phyloP scores from a whole-genome alignment of 1,140 invertebrate genomes.

The Caenorhabditis remanei region DNA sequence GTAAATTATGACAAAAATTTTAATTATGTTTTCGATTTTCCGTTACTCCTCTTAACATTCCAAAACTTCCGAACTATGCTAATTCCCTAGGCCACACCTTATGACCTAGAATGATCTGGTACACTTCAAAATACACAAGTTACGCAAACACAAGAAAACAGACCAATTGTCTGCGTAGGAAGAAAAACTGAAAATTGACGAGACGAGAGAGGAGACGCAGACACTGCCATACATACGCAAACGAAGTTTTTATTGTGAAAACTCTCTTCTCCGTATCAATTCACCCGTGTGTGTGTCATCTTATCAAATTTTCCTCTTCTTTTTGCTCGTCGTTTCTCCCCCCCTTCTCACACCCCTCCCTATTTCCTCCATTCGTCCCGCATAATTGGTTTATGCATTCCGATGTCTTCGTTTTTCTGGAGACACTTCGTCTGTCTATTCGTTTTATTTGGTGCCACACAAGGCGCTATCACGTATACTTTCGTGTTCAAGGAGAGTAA shows the following conservation, averaged over 20 bases:
- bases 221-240: not conserved
- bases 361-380: too few species aligned
- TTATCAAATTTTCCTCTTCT: not conserved
- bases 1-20: too few species aligned
- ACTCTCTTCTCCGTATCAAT: not conserved
- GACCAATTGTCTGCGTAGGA: too few species aligned
- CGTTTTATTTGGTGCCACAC: not conserved
- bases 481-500: not conserved
- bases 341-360: not conserved
- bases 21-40: too few species aligned
- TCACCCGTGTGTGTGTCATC: not conserved
- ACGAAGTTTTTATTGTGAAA: not conserved
- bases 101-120: too few species aligned
- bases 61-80: too few species aligned
- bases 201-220: not conserved
- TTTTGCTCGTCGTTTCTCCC: not conserved
- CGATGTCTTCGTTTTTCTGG: constrained; percentile 2
- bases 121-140: too few species aligned
- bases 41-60: too few species aligned
- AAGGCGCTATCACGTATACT: not conserved
- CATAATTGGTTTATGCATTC: constrained; percentile 43
- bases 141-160: too few species aligned
- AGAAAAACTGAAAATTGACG: too few species aligned
- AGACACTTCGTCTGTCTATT: not conserved
- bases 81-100: too few species aligned